A percentile compares a stretch with the other conserved stretches of the same genome.
Evolutionary conservation across 2,888 invertebrate genomes (phyloP).

Genomic region (Euspilapteryx auroguttella): DNA sequence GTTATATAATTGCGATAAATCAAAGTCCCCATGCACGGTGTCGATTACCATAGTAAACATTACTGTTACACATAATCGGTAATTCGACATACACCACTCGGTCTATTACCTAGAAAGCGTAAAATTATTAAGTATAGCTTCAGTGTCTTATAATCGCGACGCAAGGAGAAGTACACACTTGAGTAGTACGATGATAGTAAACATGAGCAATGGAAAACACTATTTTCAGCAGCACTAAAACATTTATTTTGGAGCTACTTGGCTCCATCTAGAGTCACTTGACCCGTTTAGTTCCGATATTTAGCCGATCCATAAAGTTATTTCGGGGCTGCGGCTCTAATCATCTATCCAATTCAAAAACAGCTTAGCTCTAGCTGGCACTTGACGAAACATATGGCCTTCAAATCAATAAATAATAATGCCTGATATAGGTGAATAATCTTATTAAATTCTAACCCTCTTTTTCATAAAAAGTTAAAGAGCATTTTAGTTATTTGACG

Average conservation of each 20-base stretch:
- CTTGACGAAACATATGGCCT: constrained; percentile 14
- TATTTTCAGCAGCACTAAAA: no score
- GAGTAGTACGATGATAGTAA: no score
- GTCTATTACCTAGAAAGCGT: constrained; percentile 25
- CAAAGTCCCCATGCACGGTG: no score
- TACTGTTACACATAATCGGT: constrained; percentile 2
- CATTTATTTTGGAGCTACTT: constrained; percentile 1
- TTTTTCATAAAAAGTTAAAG: no score
- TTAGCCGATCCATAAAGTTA: no score
- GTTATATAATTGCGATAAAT: neutral
- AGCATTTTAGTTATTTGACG: no score
- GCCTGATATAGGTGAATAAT: no score
- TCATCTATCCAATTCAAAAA: constrained; percentile 7
- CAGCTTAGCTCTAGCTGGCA: constrained; percentile 12
- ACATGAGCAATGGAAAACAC: constrained; percentile 14
- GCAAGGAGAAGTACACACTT: no score
- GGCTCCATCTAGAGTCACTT: constrained; percentile 12
- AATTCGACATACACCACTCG: constrained; percentile 8
- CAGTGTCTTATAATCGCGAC: constrained; percentile 12
- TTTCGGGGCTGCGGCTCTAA: no score
- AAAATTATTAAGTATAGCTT: constrained; percentile 24
- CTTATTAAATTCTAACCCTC: no score
- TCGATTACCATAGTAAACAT: neutral
- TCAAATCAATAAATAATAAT: no score
- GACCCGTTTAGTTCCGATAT: constrained; percentile 13